A percentile compares a stretch with the other conserved stretches of the same genome.
phyloP scores from a whole-genome alignment of 1,140 invertebrate species.

The Odontomachus brunneus region DNA sequence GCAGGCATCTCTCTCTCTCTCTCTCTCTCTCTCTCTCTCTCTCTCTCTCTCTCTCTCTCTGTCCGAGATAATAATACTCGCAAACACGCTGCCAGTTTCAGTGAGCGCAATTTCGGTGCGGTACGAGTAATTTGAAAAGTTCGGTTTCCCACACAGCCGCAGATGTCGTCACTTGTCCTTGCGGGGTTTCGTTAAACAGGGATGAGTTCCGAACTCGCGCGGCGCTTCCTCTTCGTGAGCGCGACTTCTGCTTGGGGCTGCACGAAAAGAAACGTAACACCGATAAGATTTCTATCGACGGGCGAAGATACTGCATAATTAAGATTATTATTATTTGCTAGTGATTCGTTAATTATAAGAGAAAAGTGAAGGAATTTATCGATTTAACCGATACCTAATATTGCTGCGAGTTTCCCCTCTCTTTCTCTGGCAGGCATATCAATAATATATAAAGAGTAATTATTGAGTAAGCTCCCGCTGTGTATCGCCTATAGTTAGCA shows the following conservation, averaged over 20 bases:
- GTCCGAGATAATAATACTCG: conserved; percentile 10
- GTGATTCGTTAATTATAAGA: background rate
- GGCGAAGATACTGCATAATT: conserved; percentile 12
- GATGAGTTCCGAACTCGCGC: conserved; percentile 40
- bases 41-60: too few species aligned
- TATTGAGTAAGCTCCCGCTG: background rate
- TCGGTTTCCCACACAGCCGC: background rate
- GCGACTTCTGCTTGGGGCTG: background rate
- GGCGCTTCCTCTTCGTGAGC: conserved; percentile 30
- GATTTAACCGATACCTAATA: too few species aligned
- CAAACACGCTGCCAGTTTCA: background rate
- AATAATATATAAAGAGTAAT: background rate
- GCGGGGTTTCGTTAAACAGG: conserved; percentile 18
- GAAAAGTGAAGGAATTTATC: too few species aligned
- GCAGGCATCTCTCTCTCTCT: too few species aligned
- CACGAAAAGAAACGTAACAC: background rate
- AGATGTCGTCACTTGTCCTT: conserved; percentile 31
- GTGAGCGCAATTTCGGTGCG: conserved; percentile 12
- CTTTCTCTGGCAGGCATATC: too few species aligned
- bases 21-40: too few species aligned
- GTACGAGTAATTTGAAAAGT: conserved; percentile 53
- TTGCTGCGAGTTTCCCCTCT: too few species aligned
- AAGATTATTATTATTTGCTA: background rate
- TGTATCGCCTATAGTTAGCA: conserved; percentile 26
- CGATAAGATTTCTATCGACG: background rate